Base-by-base conservation (phyloP, 2,888 invertebrate species). In the Leucophenga maculata region DNA sequence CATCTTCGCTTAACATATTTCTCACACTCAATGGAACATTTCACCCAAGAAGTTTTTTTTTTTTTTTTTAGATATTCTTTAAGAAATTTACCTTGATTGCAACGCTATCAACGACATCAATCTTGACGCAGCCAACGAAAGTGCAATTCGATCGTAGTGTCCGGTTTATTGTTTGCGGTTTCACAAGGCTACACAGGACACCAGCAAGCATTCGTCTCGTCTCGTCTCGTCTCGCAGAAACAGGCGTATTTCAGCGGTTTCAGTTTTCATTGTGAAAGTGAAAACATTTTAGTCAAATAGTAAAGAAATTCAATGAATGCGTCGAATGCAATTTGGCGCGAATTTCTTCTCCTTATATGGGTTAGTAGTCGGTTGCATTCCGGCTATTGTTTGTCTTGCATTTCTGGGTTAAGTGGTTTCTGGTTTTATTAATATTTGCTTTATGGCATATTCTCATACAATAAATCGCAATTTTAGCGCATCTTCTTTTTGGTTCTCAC, bases 111-210 rank as follows among this genome's bases (percentile, higher is more conserved):
- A 13, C 11, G 39, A 57, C 31, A 26, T 39, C 39, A 46, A 20
- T 57, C 60, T 60, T 52, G 14, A 65, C 70, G 71, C 72, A 72
- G 70, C 76, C 77, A 76, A 77, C 69, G 76, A 74, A 74, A 70
- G 74, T 77, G 85, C 79, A 86, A 85, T 82, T 72, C 62, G 85
- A 85, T 85, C 83, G 76, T 78, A 77, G 79, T 83, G 83, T 83
- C 83, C 84, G 84, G 84, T 77, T 78, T 73, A 74, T 83, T 83
- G 83, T 83, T 78, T 78, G 74, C 70, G 72, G 46, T 67, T 72
- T 55, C 54, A 26, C 16, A 6, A n/a, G 20, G 32, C 46, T 67
- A 46, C 68, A 46, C 68, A 32, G 57, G 57, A 75, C 74, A 77
- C 70, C 77, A 75, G 78, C 75, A 75, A 77, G 8, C 11, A 11